Evolutionary conservation across 2,888 invertebrate genomes (phyloP), one percentile per base, ranked within the genome.

Genomic region (Mamestra brassicae): DNA sequence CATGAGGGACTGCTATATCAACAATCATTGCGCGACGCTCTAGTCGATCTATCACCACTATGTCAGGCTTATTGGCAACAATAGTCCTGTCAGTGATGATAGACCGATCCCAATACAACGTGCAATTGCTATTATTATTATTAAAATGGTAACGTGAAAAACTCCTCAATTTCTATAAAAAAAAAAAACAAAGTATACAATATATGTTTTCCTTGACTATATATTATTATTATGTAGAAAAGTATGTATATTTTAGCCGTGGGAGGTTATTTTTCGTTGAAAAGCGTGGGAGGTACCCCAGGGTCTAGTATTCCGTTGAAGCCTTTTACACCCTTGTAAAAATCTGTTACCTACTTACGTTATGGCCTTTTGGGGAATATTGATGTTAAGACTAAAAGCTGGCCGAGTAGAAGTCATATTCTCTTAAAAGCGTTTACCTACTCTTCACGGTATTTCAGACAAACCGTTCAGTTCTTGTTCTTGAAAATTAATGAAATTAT

Each of bases 271-370:
- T 74, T 72, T 72, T 34, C 15, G 55, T 71, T 63, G 54, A 54
- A 60, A 71, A 60, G 62, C 4, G 34, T 50, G 3, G 52, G 67
- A 26, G 3, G 58, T 70, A 60, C 83, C 50, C 71, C 13, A 38
- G 83, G 62, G 83, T 61, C 58, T 64, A 70, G 50, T 78, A 67
- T 47, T 50, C 34, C 8, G 63, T 54, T 38, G 61, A 78, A 82
- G 55, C 71, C 55, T 83, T 84, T 85, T 70, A 67, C 63, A 61
- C 45, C 57, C 74, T 72, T 55, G 58, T 57, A 61, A 72, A 65
- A 68, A 61, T 47, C 17, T 64, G 45, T 45, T 11, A 61, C 15
- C 17, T 65, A 45, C 34, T 8, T 17, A 62, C 17, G 45, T 60
- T 26, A 47, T 60, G 11, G 17, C 26, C 76, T 54, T 47, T 26